These are phyloP conservation scores for Aphaenogaster rudis DNA, from an alignment of 1,140 invertebrate genomes.

Conservation along the genomic window DNA sequence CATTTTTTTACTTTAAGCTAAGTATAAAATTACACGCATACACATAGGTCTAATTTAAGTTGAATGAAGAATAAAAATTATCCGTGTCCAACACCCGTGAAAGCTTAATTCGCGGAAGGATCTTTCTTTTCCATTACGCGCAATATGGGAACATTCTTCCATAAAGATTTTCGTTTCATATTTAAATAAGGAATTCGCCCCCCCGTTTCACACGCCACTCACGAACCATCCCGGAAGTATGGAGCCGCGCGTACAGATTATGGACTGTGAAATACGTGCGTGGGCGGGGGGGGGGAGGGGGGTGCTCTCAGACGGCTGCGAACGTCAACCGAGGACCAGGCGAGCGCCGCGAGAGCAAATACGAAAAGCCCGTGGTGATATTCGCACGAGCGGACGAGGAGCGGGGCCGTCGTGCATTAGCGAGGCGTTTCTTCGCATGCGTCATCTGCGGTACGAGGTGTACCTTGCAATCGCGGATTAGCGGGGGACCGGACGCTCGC, in stretches of 20 bases:
- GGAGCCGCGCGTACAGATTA: constrained; percentile 28
- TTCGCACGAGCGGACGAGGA: not conserved
- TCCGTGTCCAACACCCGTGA: not conserved
- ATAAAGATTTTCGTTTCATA: constrained; percentile 16
- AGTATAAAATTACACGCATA: not conserved
- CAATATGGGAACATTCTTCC: not conserved
- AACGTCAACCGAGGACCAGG: constrained; percentile 23
- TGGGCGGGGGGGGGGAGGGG: not conserved
- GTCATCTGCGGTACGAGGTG: constrained; percentile 24
- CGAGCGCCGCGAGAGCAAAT: constrained; percentile 10
- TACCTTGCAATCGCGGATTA: constrained; percentile 50
- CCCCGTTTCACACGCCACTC: constrained; percentile 37
- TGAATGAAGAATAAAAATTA: constrained; percentile 13
- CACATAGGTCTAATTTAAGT: not conserved
- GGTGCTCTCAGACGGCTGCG: constrained; percentile 5
- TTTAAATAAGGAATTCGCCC: constrained; percentile 36
- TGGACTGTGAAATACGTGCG: constrained; percentile 40
- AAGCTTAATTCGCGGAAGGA: not conserved
- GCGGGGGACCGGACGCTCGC: not conserved
- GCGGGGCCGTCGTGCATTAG: not conserved
- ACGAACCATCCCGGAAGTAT: constrained; percentile 24
- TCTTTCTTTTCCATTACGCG: constrained; percentile 15
- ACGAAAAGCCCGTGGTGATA: constrained; percentile 24
- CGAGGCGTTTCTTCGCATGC: constrained; percentile 51
- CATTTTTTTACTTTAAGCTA: not conserved